Conservation (phyloP, 2,797 vertebrate species). For the Zonotrichia albicollis region DNA sequence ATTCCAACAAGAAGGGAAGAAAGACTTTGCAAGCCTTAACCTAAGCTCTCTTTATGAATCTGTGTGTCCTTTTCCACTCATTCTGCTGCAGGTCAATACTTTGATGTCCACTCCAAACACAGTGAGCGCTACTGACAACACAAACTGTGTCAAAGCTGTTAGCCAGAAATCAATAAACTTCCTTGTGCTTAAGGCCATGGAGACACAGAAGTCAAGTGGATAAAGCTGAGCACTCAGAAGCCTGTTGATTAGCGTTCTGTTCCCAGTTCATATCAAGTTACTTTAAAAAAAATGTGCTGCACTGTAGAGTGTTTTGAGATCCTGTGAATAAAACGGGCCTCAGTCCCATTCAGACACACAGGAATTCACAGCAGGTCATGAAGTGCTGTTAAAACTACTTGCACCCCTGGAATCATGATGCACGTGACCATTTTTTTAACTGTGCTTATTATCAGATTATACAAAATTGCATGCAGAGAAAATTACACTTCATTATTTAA, state of each 20-base stretch:
- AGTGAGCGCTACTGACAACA: not conserved
- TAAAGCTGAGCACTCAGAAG: slow-evolving; percentile 9
- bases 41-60: not conserved
- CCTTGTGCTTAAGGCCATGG: not conserved
- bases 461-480: slow-evolving; percentile 56
- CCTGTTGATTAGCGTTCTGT: not conserved
- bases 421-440: not conserved
- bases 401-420: not conserved
- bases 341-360: slow-evolving; percentile 17
- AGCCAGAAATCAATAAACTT: not conserved
- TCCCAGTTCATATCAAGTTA: not conserved
- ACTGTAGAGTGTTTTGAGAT: not conserved
- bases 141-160: not conserved
- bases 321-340: not conserved
- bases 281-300: not conserved
- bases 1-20: not conserved
- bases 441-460: slow-evolving; percentile 60
- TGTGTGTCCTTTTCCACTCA: not conserved
- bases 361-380: slow-evolving; percentile 25
- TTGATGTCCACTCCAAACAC: not conserved
- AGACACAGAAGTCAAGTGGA: not conserved
- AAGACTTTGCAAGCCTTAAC: not conserved
- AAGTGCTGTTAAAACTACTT: not conserved
- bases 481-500: slow-evolving; percentile 50
- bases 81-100: not conserved